Evolutionary conservation across 2,797 vertebrate species (phyloP).

Genomic region (Tapirus indicus): DNA sequence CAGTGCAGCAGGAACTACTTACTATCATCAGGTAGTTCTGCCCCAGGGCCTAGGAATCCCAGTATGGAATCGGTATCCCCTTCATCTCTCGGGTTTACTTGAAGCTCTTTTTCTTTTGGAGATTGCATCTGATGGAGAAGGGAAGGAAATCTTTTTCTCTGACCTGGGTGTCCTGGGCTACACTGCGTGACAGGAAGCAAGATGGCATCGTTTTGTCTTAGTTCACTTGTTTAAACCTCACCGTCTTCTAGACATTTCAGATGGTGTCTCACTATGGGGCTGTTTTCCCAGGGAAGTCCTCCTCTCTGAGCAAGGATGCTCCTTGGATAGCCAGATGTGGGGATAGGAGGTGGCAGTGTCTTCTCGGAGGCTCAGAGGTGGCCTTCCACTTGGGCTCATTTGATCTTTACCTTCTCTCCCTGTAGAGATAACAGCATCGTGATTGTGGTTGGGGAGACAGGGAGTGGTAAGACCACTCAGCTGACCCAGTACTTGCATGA

Average conservation of each 20-base stretch:
- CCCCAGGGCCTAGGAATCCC: rapidly evolving
- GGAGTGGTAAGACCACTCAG: constrained; percentile 99
- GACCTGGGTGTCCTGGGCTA: background rate
- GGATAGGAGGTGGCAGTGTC: background rate
- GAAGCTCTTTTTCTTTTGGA: background rate
- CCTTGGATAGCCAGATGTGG: background rate
- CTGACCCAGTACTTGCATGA: constrained; percentile 99
- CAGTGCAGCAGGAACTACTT: constrained; percentile 97
- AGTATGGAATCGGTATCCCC: rapidly evolving
- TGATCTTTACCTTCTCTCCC: background rate
- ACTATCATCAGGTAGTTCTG: constrained; percentile 95
- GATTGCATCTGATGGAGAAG: background rate
- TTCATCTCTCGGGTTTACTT: background rate
- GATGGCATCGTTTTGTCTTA: background rate
- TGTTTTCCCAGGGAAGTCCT: background rate
- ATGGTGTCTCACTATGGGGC: background rate
- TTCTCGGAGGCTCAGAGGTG: background rate
- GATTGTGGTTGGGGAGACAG: constrained; percentile 98
- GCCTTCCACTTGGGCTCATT: background rate
- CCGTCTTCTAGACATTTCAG: background rate
- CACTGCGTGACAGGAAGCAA: background rate
- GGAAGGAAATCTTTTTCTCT: background rate
- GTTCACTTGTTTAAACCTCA: background rate
- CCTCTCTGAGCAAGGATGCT: background rate
- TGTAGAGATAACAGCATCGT: constrained; percentile 98